These are phyloP conservation scores for Cariama cristata DNA, from an alignment of 2,113 vertebrate species.

Conservation along the genomic window DNA sequence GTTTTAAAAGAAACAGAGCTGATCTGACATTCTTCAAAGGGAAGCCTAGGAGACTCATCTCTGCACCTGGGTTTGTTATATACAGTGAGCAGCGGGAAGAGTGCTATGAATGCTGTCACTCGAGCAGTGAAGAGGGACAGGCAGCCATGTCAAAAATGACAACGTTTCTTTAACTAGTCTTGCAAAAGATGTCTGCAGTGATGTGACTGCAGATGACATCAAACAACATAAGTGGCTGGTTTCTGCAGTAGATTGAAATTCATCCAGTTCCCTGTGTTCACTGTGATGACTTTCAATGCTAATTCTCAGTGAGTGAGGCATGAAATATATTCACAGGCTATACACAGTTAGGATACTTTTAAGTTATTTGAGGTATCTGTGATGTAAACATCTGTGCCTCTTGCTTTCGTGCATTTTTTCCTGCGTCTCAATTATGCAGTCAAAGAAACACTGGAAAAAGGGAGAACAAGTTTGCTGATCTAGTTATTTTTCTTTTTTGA, in stretches of 20 bases:
- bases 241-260: conserved; percentile 71
- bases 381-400: conserved; percentile 72
- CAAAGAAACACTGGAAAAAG: conserved; percentile 32
- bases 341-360: conserved; percentile 48
- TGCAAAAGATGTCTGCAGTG: conserved; percentile 70
- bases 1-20: conserved; percentile 51
- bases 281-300: conserved; percentile 70
- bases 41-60: conserved; percentile 65
- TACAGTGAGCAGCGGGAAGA: conserved; percentile 48
- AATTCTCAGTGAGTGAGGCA: conserved; percentile 71
- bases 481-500: conserved; percentile 14
- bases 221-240: conserved; percentile 68
- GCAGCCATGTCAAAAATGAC: conserved; percentile 75
- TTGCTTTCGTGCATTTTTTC: conserved; percentile 14
- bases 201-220: conserved; percentile 74
- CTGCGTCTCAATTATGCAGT: conserved; percentile 60
- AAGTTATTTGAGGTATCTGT: conserved; percentile 64
- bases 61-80: conserved; percentile 71
- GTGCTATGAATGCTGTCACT: conserved; percentile 66
- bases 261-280: conserved; percentile 67
- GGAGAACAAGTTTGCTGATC: conserved; percentile 16
- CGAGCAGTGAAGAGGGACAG: conserved; percentile 70
- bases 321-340: conserved; percentile 71
- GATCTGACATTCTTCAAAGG: conserved; percentile 66
- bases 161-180: conserved; percentile 68